phyloP scores from a whole-genome alignment of 2,888 invertebrate genomes.

The Chirona hameri region DNA sequence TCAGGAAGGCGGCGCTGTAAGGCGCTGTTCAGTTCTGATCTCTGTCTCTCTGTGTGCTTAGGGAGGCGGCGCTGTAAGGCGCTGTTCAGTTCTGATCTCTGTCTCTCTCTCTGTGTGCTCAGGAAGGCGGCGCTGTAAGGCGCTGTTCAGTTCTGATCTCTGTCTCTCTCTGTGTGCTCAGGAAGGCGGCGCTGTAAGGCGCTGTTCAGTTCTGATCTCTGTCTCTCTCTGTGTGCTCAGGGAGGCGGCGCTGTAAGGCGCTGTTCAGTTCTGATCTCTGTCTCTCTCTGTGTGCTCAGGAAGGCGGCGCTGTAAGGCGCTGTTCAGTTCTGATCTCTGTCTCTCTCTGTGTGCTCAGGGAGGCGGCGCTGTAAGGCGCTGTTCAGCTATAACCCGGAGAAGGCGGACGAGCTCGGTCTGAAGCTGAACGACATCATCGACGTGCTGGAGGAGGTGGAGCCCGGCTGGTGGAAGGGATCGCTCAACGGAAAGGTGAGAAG shows the following conservation, averaged over 20 bases:
- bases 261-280: too few species aligned
- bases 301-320: neutral
- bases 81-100: conserved; percentile 83
- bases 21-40: too few species aligned
- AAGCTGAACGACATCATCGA: conserved; percentile 85
- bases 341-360: conserved; percentile 28
- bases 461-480: conserved; percentile 89
- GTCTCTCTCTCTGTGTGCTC: too few species aligned
- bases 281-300: neutral
- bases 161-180: too few species aligned
- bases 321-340: neutral
- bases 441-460: conserved; percentile 85
- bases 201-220: too few species aligned
- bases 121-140: too few species aligned
- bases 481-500: conserved; percentile 63
- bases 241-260: too few species aligned
- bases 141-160: too few species aligned
- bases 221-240: too few species aligned
- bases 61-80: conserved; percentile 68
- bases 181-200: too few species aligned
- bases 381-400: conserved; percentile 87
- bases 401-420: conserved; percentile 86
- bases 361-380: conserved; percentile 73
- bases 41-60: neutral
- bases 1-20: neutral